A percentile compares a stretch with the other conserved stretches of the same genome.
These are phyloP conservation scores for Uropsilus gracilis DNA, from an alignment of 2,113 vertebrate species.

Conservation along the genomic window DNA sequence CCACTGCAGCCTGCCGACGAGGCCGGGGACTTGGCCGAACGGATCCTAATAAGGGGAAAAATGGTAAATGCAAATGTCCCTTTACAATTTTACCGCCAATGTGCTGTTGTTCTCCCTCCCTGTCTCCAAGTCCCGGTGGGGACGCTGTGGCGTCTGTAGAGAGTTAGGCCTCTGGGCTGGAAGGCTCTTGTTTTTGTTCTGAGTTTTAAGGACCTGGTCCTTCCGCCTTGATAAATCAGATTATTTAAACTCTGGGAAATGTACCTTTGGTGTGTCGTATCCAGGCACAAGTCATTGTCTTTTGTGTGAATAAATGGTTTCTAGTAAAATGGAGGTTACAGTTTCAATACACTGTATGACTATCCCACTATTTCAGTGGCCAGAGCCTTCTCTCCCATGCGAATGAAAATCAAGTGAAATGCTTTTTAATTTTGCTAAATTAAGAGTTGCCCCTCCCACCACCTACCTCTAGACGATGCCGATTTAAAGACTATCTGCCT, in stretches of 20 bases:
- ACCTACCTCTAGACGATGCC: neutral
- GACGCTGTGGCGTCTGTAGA: conserved; percentile 79
- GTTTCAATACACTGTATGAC: conserved; percentile 84
- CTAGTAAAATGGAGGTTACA: conserved; percentile 87
- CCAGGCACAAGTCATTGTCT: conserved; percentile 85
- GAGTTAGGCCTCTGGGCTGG: conserved; percentile 80
- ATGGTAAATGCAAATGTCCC: conserved; percentile 86
- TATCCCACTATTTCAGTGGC: conserved; percentile 72
- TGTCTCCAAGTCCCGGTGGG: conserved; percentile 51
- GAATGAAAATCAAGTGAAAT: conserved; percentile 50
- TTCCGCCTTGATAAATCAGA: conserved; percentile 77
- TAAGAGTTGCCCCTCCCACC: neutral
- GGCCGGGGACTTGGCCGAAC: conserved; percentile 85
- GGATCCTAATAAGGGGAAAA: conserved; percentile 87
- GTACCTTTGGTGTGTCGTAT: conserved; percentile 83
- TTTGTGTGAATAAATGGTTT: conserved; percentile 89
- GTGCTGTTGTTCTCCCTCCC: conserved; percentile 78
- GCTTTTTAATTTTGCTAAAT: conserved; percentile 42
- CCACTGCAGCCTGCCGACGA: conserved; percentile 86
- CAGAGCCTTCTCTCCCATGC: neutral
- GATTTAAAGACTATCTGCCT: too few species aligned
- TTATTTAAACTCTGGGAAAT: conserved; percentile 87
- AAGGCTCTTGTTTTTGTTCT: conserved; percentile 82
- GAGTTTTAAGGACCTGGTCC: conserved; percentile 77
- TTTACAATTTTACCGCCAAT: conserved; percentile 85